Evolutionary conservation across 2,797 vertebrate species (phyloP).

Genomic region (Sibirionetta formosa): DNA sequence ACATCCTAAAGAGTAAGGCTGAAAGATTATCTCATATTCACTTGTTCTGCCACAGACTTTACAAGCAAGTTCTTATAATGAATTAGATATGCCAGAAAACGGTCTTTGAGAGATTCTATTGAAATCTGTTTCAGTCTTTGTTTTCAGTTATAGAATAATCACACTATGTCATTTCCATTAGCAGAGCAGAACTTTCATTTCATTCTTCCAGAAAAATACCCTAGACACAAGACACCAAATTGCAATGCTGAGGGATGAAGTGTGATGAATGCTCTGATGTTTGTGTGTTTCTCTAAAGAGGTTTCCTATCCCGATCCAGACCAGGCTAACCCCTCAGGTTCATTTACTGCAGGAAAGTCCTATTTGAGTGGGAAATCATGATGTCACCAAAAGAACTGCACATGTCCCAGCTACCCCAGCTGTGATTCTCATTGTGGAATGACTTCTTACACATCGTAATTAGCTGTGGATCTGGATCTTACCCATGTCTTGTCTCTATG

Average conservation of each 20-base stretch:
- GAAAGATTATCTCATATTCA: neutral
- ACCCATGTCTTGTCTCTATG: neutral
- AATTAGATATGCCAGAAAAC: neutral
- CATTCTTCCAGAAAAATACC: neutral
- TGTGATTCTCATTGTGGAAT: neutral
- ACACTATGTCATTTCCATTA: neutral
- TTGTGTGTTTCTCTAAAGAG: neutral
- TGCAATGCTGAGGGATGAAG: neutral
- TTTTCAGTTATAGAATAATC: neutral
- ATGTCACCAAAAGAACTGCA: neutral
- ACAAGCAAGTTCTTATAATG: neutral
- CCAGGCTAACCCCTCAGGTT: neutral
- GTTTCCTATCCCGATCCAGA: neutral
- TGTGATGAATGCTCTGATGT: neutral
- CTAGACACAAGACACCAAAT: neutral
- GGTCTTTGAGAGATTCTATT: neutral
- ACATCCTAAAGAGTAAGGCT: neutral
- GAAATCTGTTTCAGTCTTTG: neutral
- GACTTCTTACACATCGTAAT: fast-evolving
- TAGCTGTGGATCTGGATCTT: neutral
- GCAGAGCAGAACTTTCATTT: neutral
- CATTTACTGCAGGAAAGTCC: neutral
- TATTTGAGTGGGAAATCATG: fast-evolving
- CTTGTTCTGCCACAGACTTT: neutral
- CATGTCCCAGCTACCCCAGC: neutral